Conservation (phyloP, 2,113 vertebrate genomes). For the Sprattus sprattus region DNA sequence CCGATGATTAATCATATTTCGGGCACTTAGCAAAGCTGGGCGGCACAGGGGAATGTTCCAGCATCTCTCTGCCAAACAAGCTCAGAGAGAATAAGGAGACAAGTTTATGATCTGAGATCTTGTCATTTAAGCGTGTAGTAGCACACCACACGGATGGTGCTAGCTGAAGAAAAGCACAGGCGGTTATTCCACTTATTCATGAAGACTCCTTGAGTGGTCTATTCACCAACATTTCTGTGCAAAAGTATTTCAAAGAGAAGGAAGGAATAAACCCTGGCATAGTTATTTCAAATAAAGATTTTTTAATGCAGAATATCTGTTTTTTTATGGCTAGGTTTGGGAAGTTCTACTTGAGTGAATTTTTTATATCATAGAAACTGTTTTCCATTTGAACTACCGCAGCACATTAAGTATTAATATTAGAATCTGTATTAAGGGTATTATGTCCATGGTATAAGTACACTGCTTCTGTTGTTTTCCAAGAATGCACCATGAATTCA, state of each 20-base stretch:
- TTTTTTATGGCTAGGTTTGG: not conserved
- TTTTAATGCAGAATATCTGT: not conserved
- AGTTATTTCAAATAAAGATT: not conserved
- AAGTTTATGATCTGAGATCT: not conserved
- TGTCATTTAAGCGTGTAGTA: not conserved
- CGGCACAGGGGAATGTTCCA: not conserved
- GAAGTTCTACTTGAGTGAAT: not conserved
- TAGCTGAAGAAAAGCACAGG: not conserved
- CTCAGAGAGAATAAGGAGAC: not conserved
- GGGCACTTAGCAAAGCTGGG: not conserved
- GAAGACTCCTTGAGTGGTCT: not conserved
- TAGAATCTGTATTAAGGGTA: not conserved
- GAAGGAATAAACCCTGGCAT: not conserved
- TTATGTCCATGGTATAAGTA: not conserved
- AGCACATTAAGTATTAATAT: not conserved
- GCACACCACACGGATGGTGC: not conserved
- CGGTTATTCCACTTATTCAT: not conserved
- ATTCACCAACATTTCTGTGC: not conserved
- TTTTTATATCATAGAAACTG: not conserved
- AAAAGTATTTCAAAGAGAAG: not conserved
- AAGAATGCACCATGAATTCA: not conserved
- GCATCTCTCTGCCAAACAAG: not conserved
- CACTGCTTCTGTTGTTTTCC: not conserved
- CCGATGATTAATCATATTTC: not conserved
- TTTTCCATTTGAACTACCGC: not conserved